Base-by-base conservation (phyloP, 2,113 vertebrate species). In the Puntigrus tetrazona region DNA sequence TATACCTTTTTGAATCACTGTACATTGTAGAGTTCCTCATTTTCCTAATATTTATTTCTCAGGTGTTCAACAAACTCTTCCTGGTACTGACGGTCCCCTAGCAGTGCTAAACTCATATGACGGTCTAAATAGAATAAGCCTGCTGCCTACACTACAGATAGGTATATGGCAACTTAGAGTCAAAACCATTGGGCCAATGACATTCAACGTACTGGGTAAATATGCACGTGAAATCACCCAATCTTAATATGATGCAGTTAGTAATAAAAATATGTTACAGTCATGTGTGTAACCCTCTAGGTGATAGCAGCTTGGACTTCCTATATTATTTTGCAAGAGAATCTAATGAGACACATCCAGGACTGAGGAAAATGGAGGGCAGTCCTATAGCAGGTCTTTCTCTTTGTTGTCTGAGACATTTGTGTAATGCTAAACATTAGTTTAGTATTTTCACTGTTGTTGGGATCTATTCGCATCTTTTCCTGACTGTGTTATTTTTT, bases 241-340 rank as follows among this genome's bases (percentile, higher is more conserved):
- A 31, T 36, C 47, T 57, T n/a, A 34, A 20, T 27, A 74, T 14
- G 25, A 47, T 74, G 47, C 8, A 18, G 43, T 27, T 36, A 20
- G n/a, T 27, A 47, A 29, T 16, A 74, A 14, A 1, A 45, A 0
- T 74, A 25, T 27, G 27, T 36, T 20, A 77, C 47, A 77, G 29
- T 45, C n/a, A 77, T 14, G 29, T 36, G 29, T 55, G 34, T 77
- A 77, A 55, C 7, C 18, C 57, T 61, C 8, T 88, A 97, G 95
- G 94, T 82, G 94, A 93, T 86, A 96, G 95, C 85, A 88, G 87
- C 55, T 85, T 97, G 43, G 95, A 97, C 88, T 97, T 97, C 90
- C 91, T 97, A 69, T 95, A 96, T 89, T 91, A 95, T 85, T 96
- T 97, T 91, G 96, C 95, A 74, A 92, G 91, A 25, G 91, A 93